Conservation (phyloP, 1,140 invertebrate species). For the Drosophila kanapiae region DNA sequence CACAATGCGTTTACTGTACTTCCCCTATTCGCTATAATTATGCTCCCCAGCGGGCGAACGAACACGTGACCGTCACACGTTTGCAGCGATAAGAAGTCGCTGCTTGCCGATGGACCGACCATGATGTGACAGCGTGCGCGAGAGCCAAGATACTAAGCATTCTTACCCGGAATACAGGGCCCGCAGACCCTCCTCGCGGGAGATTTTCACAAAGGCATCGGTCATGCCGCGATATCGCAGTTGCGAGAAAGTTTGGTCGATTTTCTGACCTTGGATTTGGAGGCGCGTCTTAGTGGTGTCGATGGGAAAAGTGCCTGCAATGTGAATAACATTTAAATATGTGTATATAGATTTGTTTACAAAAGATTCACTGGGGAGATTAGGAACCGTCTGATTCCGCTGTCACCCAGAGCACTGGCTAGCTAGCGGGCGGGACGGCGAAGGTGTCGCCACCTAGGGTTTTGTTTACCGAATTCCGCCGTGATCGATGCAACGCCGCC, state of each 20-base stretch:
- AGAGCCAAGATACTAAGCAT: not conserved
- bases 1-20: conserved; percentile 1
- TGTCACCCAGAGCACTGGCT: conserved; percentile 2
- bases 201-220: conserved; percentile 94
- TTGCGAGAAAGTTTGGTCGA: conserved; percentile 91
- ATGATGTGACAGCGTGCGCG: conserved; percentile 41
- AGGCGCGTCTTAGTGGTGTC: conserved; percentile 98
- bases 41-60: conserved; percentile 22
- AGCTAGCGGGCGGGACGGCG: conserved; percentile 3
- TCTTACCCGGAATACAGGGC: conserved; percentile 94
- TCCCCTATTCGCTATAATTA: not conserved
- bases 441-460: not conserved
- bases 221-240: conserved; percentile 96
- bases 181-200: conserved; percentile 92
- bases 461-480: conserved; percentile 93
- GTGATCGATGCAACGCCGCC: conserved; percentile 96
- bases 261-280: conserved; percentile 96
- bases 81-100: conserved; percentile 46
- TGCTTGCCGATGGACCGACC: conserved; percentile 14
- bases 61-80: conserved; percentile 60
- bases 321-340: conserved; percentile 9
- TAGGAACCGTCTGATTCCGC: not conserved
- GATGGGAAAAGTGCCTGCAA: conserved; percentile 97
- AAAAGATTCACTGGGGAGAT: conserved; percentile 25
- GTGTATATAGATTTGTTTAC: conserved; percentile 63